Evolutionary conservation across 23 tunicate genomes (phyloP).

Genomic region (Ascidia mentula): DNA sequence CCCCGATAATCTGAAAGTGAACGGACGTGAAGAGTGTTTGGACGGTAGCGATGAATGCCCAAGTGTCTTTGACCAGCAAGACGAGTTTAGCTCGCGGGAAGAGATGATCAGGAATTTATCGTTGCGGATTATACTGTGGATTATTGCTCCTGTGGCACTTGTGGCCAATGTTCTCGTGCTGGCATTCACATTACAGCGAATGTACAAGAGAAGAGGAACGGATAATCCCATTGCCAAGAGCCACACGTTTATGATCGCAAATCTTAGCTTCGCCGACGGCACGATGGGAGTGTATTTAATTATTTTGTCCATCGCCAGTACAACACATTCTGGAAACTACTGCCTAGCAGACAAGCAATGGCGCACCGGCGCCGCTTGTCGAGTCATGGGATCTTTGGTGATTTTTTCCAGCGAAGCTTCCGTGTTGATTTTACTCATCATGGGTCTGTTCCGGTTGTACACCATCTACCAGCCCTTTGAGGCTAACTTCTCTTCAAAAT

Average conservation of each 20-base stretch:
- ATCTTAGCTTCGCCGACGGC: conserved; percentile 47
- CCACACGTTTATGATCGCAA: conserved; percentile 43
- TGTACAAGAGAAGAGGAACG: neutral
- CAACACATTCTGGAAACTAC: conserved; percentile 27
- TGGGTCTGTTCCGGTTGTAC: conserved; percentile 53
- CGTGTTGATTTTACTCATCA: conserved; percentile 48
- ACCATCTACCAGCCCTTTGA: conserved; percentile 45
- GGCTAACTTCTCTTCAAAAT: conserved; percentile 15
- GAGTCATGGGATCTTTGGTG: conserved; percentile 45
- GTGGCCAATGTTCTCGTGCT: conserved; percentile 39
- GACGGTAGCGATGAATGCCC: conserved; percentile 80
- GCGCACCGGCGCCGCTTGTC: conserved; percentile 32
- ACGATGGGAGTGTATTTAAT: conserved; percentile 55
- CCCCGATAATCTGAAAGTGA: conserved; percentile 12
- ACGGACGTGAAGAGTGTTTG: conserved; percentile 53
- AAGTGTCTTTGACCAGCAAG: neutral
- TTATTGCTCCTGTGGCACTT: conserved; percentile 50
- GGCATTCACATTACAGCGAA: neutral
- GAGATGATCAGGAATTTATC: conserved; percentile 33
- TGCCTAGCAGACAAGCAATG: conserved; percentile 41
- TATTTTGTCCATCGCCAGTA: conserved; percentile 24
- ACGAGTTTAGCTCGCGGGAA: conserved; percentile 42
- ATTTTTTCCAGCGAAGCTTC: conserved; percentile 62
- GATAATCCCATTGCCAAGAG: conserved; percentile 7
- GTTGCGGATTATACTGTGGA: conserved; percentile 39